Conservation (phyloP, 1,140 invertebrate species). For the Drosophila chauvacae region DNA sequence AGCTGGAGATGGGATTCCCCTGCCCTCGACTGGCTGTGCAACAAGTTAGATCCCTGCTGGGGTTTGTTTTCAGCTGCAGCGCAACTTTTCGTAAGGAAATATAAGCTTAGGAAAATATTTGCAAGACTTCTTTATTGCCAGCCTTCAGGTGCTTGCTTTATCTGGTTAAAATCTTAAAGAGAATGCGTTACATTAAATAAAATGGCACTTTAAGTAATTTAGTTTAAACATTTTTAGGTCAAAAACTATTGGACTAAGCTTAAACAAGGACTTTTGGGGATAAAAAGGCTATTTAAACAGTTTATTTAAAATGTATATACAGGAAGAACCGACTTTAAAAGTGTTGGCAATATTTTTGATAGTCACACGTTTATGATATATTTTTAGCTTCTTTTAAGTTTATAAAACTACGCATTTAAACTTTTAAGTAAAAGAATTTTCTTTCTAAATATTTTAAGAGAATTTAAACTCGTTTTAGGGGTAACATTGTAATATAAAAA, state of each 20-base stretch:
- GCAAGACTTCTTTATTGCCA: constrained; percentile 22
- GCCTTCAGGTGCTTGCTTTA: constrained; percentile 19
- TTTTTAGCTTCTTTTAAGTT: no score
- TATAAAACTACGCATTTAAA: no score
- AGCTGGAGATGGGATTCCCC: not conserved
- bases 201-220: not conserved
- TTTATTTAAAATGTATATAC: not conserved
- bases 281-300: no score
- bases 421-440: not conserved
- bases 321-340: not conserved
- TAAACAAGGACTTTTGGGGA: no score
- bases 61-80: constrained; percentile 30
- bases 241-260: not conserved
- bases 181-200: not conserved
- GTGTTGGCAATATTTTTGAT: no score
- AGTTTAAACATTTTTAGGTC: not conserved
- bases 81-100: constrained; percentile 28
- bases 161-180: not conserved
- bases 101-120: constrained; percentile 40
- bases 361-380: not conserved
- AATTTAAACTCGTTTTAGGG: not conserved
- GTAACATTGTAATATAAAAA: not conserved
- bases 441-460: not conserved
- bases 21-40: constrained; percentile 20
- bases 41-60: constrained; percentile 50